phyloP scores from a whole-genome alignment of 2,113 vertebrate species.

The Tenebrosternarchus preto region DNA sequence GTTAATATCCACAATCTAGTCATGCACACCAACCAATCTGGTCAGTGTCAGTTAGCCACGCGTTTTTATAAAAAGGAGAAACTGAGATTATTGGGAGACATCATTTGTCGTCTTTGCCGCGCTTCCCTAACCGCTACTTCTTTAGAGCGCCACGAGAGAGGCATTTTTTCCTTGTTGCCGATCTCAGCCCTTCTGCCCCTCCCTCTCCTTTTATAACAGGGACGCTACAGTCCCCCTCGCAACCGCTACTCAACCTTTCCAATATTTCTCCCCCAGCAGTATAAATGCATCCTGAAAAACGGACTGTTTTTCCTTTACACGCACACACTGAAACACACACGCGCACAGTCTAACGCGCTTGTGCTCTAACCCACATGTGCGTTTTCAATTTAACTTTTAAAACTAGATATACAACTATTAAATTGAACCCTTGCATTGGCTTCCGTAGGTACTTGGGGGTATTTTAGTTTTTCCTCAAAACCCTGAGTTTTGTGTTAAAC shows the following conservation, averaged over 20 bases:
- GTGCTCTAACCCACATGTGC: no score
- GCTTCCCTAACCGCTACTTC: slow-evolving; percentile 1
- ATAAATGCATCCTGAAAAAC: slow-evolving; percentile 37
- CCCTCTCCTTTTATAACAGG: slow-evolving; percentile 43
- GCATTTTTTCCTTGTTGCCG: slow-evolving; percentile 5
- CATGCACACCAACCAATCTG: no score
- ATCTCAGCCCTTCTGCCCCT: slow-evolving; percentile 36
- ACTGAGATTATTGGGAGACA: not conserved
- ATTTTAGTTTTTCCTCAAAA: no score
- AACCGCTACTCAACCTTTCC: slow-evolving; percentile 47
- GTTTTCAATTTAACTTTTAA: no score
- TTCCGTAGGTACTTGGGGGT: no score
- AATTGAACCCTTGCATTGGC: no score
- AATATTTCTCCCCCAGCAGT: slow-evolving; percentile 32
- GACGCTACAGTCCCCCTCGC: slow-evolving; percentile 42
- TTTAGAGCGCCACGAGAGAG: not conserved
- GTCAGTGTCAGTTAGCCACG: not conserved
- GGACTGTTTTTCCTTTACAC: slow-evolving; percentile 9
- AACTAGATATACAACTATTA: no score
- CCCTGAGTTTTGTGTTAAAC: no score
- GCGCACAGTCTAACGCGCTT: not conserved
- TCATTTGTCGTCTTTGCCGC: not conserved
- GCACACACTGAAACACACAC: slow-evolving; percentile 11
- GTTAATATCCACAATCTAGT: not conserved
- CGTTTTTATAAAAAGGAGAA: not conserved